Base-by-base conservation (phyloP, 2,113 vertebrate species). In the Xiphophorus maculatus region DNA sequence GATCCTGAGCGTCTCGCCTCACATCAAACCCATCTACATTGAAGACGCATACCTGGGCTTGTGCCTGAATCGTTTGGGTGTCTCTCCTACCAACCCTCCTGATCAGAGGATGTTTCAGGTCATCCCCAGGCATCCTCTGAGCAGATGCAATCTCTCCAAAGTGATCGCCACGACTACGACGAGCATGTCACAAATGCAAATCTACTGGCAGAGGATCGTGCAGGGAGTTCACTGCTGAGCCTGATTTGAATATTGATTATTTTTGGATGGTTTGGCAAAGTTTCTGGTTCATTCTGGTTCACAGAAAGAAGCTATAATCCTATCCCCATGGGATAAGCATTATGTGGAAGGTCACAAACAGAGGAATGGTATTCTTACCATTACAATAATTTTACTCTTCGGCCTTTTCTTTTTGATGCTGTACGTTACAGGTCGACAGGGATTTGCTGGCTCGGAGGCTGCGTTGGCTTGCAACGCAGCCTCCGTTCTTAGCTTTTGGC, bases 11-110 rank as follows among this genome's bases (percentile, higher is more conserved):
- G 93, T 94, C 35, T 96, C 96, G 29, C 73, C 91, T 89, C 92
- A 95, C 65, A 96, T 97, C 30, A 95, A 93, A 85, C 95, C 96
- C 33, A 92, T 98, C 88, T 96, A 94, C 77, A 94, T 98, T 32
- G 97, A 98, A 86, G 97, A 98, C 3, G 97, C 80, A 13, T 93
- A 93, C 64, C 79, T 93, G 28, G 91, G 89, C 0, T 77, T 93
- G 93, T 95, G 94, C 64, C 69, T 96, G 22, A 82, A 82, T 8
- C 76, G 6, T 0, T 48, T 95, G 61, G 83, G 80, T 0, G 11
- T 95, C 15, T 2, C 67, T 12, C 93, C 92, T 12, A 91, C 81
- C 1, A 61, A 88, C 11, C 0, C 29, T 0, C 81, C 92, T 1
- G 85, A 79, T 0, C 0, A 0, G 0, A 1, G 30, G 0, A 87